phyloP scores from a whole-genome alignment of 2,797 vertebrate species.

The Girardinus metallicus region DNA sequence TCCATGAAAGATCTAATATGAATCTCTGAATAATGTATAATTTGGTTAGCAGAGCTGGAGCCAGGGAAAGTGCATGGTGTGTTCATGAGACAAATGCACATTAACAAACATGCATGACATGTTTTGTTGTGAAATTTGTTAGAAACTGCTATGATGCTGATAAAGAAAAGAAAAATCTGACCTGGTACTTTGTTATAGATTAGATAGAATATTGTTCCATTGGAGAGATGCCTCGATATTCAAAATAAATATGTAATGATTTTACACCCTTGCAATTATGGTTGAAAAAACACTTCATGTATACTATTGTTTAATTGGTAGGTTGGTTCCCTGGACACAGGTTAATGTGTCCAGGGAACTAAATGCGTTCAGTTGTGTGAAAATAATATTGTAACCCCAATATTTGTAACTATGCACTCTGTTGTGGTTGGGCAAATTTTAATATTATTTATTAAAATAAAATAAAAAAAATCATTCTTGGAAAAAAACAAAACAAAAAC shows the following conservation, averaged over 20 bases:
- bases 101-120: constrained; percentile 10
- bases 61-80: constrained; percentile 22
- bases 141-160: constrained; percentile 6
- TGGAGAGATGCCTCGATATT: neutral
- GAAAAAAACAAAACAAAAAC: neutral
- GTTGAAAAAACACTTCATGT: neutral
- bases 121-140: constrained; percentile 9
- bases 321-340: neutral
- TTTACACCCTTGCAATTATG: neutral
- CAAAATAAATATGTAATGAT: neutral
- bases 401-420: neutral
- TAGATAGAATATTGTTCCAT: neutral
- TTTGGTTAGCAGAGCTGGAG: constrained; percentile 55
- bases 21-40: constrained; percentile 80
- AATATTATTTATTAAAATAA: neutral
- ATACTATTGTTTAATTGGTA: neutral
- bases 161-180: neutral
- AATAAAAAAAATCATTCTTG: neutral
- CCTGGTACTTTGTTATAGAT: neutral
- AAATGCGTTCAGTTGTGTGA: neutral
- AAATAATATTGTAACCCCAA: neutral
- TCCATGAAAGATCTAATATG: constrained; percentile 76
- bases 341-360: neutral
- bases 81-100: constrained; percentile 24
- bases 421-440: neutral